These are phyloP conservation scores for Plagiodera versicolora DNA, from an alignment of 2,888 invertebrate genomes.

Conservation along the genomic window DNA sequence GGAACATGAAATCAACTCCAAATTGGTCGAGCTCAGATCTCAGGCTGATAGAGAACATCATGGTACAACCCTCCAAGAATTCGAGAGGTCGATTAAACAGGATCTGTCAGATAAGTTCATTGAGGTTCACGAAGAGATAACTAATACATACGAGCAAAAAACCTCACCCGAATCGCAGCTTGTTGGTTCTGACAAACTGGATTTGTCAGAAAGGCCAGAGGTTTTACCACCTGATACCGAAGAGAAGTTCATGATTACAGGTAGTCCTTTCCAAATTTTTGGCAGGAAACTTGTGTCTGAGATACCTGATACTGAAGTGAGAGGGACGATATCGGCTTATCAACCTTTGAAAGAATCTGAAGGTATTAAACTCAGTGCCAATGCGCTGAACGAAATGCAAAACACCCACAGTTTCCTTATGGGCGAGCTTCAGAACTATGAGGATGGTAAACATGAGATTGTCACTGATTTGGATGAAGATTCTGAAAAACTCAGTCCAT, in stretches of 20 bases:
- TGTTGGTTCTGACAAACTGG: background rate
- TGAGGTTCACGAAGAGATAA: background rate
- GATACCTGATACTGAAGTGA: constrained; percentile 24
- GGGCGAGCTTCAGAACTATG: constrained; percentile 43
- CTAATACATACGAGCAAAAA: background rate
- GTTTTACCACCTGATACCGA: background rate
- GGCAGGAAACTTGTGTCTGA: constrained; percentile 33
- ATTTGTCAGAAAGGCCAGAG: background rate
- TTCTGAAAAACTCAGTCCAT: constrained; percentile 30
- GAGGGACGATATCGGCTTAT: constrained; percentile 15
- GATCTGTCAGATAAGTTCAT: constrained; percentile 4
- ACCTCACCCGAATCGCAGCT: background rate
- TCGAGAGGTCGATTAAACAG: background rate
- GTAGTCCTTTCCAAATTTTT: constrained; percentile 25
- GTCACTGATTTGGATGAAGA: constrained; percentile 39
- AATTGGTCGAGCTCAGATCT: constrained; percentile 22
- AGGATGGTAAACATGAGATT: constrained; percentile 40
- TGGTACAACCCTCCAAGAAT: background rate
- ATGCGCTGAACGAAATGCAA: constrained; percentile 32
- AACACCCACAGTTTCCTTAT: constrained; percentile 38
- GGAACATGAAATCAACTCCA: constrained; percentile 30
- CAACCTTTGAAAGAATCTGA: background rate
- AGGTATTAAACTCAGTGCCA: constrained; percentile 8
- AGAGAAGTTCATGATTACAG: background rate
- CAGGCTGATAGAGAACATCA: background rate